Evolutionary conservation across 2,797 vertebrate species (phyloP), one percentile per base, ranked within the genome.

Genomic region (Cossypha polioptera): DNA sequence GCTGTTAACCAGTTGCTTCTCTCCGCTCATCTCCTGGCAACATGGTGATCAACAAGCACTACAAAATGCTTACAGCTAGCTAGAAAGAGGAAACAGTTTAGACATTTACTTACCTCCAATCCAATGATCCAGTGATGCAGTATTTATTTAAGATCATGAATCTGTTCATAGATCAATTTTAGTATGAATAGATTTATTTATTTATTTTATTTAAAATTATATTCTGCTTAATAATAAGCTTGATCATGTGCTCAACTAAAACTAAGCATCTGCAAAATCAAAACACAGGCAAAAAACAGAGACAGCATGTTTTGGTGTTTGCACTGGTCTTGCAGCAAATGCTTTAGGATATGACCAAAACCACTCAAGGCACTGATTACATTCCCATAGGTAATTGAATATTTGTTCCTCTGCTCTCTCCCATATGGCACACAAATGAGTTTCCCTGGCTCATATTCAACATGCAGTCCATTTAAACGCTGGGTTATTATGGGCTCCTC

Each of bases 1-100:
- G 97, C 97, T 98, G 98, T 96, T 95, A 96, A 96, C 91, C 95
- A 95, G 97, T 97, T 93, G 77, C 59, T 94, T 89, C 71, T 87
- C 55, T 90, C 82, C 58, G 53, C 74, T 93, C 77, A 83, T 96
- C 88, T 90, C 83, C 86, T 87, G 85, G 92, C 88, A 94, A 94
- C 5, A 0, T 24, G 63, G 74, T 57, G 62, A 92, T 83, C 88
- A 93, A 75, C 81, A 90, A 86, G 48, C 26, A 59, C 58, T 63
- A 75, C 25, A 82, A 69, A 86, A 82, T 54, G 15, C 35, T 74
- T 72, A 21, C 38, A 83, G 65, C 57, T 59, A 58, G 81, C 54
- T n/a, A 76, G 63, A 89, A 94, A 73, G 73, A 94, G 51, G 85
- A 88, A 83, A 81, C 19, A 78, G 43, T 66, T 92, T 72, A 86